A percentile compares a stretch with the other conserved stretches of the same genome.
Conservation (phyloP, 2,113 vertebrate genomes). For the Felis catus region DNA sequence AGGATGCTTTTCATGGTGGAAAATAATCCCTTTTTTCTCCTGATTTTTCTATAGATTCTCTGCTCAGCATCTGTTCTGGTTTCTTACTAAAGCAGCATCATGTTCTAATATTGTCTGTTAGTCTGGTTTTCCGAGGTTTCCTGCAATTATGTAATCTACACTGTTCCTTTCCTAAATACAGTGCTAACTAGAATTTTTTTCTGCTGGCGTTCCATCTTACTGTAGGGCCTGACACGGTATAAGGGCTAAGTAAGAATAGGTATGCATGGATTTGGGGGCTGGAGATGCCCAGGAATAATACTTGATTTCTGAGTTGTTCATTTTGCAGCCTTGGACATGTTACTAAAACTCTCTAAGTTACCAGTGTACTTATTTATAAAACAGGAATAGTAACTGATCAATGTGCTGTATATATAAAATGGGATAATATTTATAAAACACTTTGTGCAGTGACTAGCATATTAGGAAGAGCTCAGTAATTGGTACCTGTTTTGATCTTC, state of each 20-base stretch:
- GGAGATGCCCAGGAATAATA: background rate
- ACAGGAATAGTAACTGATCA: background rate
- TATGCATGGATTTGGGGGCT: background rate
- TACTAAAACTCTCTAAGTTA: background rate
- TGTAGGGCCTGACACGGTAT: background rate
- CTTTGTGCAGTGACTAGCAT: background rate
- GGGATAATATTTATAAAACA: background rate
- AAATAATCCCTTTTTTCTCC: background rate
- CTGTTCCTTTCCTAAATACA: background rate
- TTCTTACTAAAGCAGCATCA: background rate
- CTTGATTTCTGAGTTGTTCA: background rate
- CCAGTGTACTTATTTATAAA: background rate
- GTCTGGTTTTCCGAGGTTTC: background rate
- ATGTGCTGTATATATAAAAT: background rate
- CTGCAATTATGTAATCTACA: background rate
- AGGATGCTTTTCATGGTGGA: background rate
- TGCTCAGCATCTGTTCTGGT: background rate
- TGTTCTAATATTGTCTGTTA: background rate
- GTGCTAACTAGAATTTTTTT: background rate
- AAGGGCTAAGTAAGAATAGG: no score
- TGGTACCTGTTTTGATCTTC: background rate
- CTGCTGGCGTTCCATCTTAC: background rate
- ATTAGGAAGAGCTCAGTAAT: background rate
- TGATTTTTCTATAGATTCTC: background rate
- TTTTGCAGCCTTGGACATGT: background rate